phyloP scores from a whole-genome alignment of 37 sponge, comb jelly and placozoan species.

The Theonella swinhoei region DNA sequence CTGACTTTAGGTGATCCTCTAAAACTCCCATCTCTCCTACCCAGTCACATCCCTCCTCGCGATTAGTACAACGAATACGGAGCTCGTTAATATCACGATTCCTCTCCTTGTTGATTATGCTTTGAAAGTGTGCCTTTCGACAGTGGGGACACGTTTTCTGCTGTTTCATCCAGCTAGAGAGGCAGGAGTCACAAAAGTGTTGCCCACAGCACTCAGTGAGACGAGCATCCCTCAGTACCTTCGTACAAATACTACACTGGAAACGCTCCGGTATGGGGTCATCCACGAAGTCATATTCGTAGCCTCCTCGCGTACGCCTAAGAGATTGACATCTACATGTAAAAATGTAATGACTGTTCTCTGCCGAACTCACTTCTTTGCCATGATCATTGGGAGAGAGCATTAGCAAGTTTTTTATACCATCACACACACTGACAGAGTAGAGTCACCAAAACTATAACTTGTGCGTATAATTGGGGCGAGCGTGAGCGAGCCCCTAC shows the following conservation, averaged over 20 bases:
- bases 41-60: constrained; percentile 16
- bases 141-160: constrained; percentile 22
- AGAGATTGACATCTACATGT: too few species aligned
- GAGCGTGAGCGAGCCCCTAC: too few species aligned
- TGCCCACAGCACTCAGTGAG: constrained; percentile 12
- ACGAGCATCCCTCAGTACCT: background rate
- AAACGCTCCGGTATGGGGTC: background rate
- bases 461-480: too few species aligned
- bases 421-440: too few species aligned
- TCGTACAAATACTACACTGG: constrained; percentile 5
- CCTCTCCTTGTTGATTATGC: constrained; percentile 12
- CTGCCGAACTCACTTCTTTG: too few species aligned
- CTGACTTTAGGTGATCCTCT: background rate
- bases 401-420: too few species aligned
- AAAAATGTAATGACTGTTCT: too few species aligned
- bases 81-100: constrained; percentile 13
- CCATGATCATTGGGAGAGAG: too few species aligned
- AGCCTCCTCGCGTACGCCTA: too few species aligned
- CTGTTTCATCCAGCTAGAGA: background rate
- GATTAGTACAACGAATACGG: background rate
- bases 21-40: background rate
- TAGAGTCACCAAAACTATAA: too few species aligned
- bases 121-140: background rate
- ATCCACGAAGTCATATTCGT: constrained; percentile 14
- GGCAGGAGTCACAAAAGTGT: constrained; percentile 26